phyloP scores from a whole-genome alignment of 53 echinoderm and acorn worm species.

The Luidia sarsii region DNA sequence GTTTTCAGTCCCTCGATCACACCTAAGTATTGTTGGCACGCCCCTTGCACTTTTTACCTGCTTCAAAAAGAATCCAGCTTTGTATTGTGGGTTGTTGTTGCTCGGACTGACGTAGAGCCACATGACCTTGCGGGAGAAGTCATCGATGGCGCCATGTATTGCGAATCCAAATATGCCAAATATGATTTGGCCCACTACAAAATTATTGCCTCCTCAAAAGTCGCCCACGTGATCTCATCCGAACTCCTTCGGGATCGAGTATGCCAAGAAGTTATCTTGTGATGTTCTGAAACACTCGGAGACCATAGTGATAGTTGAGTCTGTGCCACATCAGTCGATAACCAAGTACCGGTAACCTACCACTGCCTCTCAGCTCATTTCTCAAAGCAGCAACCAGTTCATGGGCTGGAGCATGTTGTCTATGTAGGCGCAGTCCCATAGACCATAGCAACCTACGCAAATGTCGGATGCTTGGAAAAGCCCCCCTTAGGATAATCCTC shows the following conservation, averaged over 20 bases:
- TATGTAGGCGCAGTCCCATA: slow-evolving; percentile 36
- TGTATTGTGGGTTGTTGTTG: slow-evolving; percentile 59
- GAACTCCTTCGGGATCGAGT: slow-evolving; percentile 66
- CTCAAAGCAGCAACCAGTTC: slow-evolving; percentile 31
- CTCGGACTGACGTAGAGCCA: slow-evolving; percentile 64
- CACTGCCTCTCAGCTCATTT: slow-evolving; percentile 14
- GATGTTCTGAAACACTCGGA: slow-evolving; percentile 30
- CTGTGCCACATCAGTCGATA: slow-evolving; percentile 54
- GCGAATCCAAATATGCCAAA: slow-evolving; percentile 71
- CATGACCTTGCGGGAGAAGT: slow-evolving; percentile 68
- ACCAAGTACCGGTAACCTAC: slow-evolving; percentile 42
- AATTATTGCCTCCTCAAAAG: slow-evolving; percentile 47
- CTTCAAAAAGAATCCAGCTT: slow-evolving; percentile 38
- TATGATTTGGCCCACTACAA: slow-evolving; percentile 49
- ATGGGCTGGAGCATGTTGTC: slow-evolving; percentile 10
- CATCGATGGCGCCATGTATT: slow-evolving; percentile 69
- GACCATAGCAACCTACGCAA: slow-evolving; percentile 31
- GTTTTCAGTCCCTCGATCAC: slow-evolving; percentile 80
- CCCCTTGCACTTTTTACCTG: slow-evolving; percentile 32
- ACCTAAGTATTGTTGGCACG: slow-evolving; percentile 59
- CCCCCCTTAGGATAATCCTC: too few species aligned
- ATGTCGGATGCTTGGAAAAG: slow-evolving; percentile 54
- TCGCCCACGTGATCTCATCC: slow-evolving; percentile 37
- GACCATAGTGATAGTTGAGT: slow-evolving; percentile 21
- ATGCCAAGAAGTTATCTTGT: slow-evolving; percentile 36